phyloP scores from a whole-genome alignment of 2,888 invertebrate species.

The Pharmacophagus antenor region DNA sequence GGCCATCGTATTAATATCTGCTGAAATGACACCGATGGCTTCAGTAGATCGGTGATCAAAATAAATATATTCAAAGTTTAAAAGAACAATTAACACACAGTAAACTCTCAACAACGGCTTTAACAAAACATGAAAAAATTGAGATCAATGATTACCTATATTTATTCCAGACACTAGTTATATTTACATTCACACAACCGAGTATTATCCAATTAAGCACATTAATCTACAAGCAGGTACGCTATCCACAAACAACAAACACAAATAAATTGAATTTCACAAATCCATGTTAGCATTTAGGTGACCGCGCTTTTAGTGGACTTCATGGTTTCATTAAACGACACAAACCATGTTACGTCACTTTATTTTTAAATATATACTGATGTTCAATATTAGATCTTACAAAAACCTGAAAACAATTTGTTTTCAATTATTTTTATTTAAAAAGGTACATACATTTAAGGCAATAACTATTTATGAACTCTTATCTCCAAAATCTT shows the following conservation, averaged over 20 bases:
- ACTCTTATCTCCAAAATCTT: too few relatives aligned
- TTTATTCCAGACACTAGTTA: conserved; percentile 9
- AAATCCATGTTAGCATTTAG: neutral
- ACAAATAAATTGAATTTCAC: conserved; percentile 13
- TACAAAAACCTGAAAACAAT: neutral
- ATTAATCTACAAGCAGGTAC: conserved; percentile 25
- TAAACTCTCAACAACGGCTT: conserved; percentile 75
- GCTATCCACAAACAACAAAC: conserved; percentile 25
- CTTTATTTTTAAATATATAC: neutral
- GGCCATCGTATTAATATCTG: conserved; percentile 13
- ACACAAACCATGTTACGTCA: too few relatives aligned
- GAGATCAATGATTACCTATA: conserved; percentile 36
- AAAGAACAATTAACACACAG: neutral
- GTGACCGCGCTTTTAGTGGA: neutral
- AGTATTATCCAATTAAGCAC: conserved; percentile 45
- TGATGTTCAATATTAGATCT: neutral
- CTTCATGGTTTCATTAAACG: too few relatives aligned
- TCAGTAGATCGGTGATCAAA: conserved; percentile 3
- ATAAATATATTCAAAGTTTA: conserved; percentile 4
- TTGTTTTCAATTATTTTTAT: neutral
- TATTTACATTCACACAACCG: conserved; percentile 75
- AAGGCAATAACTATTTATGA: too few relatives aligned
- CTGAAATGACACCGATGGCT: neutral
- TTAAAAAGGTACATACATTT: too few relatives aligned
- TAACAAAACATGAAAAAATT: conserved; percentile 69